Evolutionary conservation across 2,797 vertebrate genomes (phyloP), one percentile per base, ranked within the genome.

Genomic region (Lophius americanus): DNA sequence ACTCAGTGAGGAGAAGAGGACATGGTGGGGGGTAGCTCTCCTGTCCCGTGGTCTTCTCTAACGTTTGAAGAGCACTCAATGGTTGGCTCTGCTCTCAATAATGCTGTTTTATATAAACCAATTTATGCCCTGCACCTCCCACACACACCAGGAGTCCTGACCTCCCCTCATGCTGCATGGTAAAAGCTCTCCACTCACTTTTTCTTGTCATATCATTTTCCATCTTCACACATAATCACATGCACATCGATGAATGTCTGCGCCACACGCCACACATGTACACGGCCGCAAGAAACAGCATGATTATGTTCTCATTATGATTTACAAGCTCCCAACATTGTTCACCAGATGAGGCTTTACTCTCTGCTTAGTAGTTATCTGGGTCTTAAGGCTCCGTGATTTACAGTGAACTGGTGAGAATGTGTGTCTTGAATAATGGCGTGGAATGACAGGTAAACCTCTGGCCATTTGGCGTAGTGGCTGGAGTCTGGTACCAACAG

Each of bases 1-100:
- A 42, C 53, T 69, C 59, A 60, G 66, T 76, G 84, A 82, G 65
- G 73, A 83, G 67, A 68, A 66, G 72, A 65, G 75, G 74, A 79
- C 76, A 76, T 89, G 37, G 5, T 23, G 23, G 23, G 23, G 23
- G 23, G 23, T 23, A 69, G 73, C 75, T 53, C 60, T 79, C 73
- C 73, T 70, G 70, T 69, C 46, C 59, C 63, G 51, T 64, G 75
- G 70, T 82, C 71, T 78, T 70, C 58, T 85, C 79, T 85, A 89
- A 87, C 82, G 85, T 84, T 74, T 93, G 85, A 89, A 93, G 93
- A 79, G 89, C 91, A 88, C 93, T 94, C 85, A 76, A 80, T 79
- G 63, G 69, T 79, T 59, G 74, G 75, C 77, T 72, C 71, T 86
- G 88, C 88, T 91, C 92, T 90, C 82, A 91, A 88, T 90, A 82